Evolutionary conservation across 2,797 vertebrate species (phyloP).

Genomic region (Columba guinea): DNA sequence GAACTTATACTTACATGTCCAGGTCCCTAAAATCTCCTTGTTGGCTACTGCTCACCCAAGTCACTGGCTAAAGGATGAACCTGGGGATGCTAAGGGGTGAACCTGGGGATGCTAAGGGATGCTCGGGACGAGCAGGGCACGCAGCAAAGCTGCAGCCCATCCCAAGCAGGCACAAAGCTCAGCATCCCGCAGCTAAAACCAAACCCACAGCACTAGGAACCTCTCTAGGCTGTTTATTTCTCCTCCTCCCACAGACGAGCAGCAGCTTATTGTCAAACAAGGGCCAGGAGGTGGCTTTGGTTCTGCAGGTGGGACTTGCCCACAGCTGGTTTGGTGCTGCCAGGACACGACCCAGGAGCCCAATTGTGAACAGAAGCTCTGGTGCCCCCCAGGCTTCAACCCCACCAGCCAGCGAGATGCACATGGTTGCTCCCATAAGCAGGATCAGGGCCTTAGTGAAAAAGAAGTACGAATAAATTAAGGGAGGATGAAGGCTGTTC

Average conservation of each 20-base stretch:
- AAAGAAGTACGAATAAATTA: neutral
- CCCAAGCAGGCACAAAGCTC: neutral
- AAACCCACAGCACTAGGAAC: neutral
- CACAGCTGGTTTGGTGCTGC: neutral
- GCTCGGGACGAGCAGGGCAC: neutral
- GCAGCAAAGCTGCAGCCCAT: too few species aligned
- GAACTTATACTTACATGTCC: rapidly evolving
- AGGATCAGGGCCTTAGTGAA: neutral
- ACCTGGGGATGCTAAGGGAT: neutral
- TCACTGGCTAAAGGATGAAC: too few species aligned
- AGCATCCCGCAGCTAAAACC: neutral
- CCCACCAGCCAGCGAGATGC: rapidly evolving
- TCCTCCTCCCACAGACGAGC: neutral
- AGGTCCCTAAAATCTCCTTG: neutral
- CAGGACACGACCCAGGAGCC: neutral
- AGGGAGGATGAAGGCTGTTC: neutral
- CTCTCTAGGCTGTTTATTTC: neutral
- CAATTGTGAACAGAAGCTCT: neutral
- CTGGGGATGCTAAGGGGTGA: too few species aligned
- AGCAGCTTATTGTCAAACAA: neutral
- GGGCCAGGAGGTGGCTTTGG: neutral
- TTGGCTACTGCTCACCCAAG: neutral
- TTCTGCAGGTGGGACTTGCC: neutral
- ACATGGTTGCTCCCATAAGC: neutral
- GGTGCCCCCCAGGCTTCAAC: rapidly evolving